Percentiles rank a stretch among this genome's conserved stretches.
Evolutionary conservation across 2,888 invertebrate species (phyloP).

Genomic region (Cataglyphis livida): DNA sequence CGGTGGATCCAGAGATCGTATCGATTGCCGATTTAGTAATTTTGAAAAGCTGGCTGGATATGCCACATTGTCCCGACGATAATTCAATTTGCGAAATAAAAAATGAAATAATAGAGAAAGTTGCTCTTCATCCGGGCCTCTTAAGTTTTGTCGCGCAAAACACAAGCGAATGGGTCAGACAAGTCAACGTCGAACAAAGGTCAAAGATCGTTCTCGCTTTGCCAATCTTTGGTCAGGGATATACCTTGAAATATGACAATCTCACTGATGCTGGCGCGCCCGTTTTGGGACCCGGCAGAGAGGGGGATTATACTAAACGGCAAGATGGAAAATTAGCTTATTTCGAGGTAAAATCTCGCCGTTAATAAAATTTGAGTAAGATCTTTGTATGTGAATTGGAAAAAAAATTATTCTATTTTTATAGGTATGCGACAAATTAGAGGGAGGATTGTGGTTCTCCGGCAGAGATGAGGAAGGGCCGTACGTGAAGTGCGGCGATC

Average conservation of each 20-base stretch:
- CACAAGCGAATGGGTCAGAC: conserved; percentile 78
- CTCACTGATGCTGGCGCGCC: conserved; percentile 87
- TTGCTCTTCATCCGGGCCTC: conserved; percentile 79
- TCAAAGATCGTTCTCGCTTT: conserved; percentile 90
- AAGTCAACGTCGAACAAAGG: conserved; percentile 88
- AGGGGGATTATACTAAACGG: conserved; percentile 90
- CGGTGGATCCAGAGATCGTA: conserved; percentile 88
- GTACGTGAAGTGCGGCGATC: conserved; percentile 90
- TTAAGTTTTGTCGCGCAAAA: conserved; percentile 73
- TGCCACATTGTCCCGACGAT: neutral
- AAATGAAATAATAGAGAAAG: conserved; percentile 51
- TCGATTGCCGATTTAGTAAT: conserved; percentile 89
- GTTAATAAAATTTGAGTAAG: neutral
- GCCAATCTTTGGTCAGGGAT: conserved; percentile 91
- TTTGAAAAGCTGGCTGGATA: conserved; percentile 88
- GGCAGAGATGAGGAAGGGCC: conserved; percentile 89
- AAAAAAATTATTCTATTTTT: neutral
- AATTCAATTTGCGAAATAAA: neutral
- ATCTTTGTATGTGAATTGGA: neutral
- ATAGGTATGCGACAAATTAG: conserved; percentile 88
- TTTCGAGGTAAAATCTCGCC: conserved; percentile 88
- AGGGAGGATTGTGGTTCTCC: conserved; percentile 87
- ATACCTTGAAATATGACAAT: conserved; percentile 88
- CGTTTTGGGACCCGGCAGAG: conserved; percentile 88
- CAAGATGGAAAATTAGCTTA: conserved; percentile 89